Evolutionary conservation across 1,140 invertebrate species (phyloP), one percentile per base, ranked within the genome.

Genomic region (Aphidius ervi): DNA sequence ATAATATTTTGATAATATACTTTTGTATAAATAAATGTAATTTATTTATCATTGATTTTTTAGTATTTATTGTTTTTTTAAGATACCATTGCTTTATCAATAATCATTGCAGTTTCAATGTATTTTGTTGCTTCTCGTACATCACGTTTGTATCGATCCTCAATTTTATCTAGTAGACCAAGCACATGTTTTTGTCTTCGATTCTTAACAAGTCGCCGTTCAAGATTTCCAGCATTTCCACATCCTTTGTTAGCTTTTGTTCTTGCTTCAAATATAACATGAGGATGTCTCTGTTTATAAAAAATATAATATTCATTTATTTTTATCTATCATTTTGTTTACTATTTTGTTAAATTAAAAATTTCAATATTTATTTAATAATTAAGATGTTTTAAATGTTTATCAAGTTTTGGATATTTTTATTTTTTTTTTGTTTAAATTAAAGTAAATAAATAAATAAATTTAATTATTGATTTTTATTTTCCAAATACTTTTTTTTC

Each of bases 231-330:
- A 31, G 85, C 87, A 80, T 93, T 94, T 59, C 90, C 93, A 72
- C 93, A 95, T 47, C 91, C 91, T 78, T 93, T 92, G 79, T 92
- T 91, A 59, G 87, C 85, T 78, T 92, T 92, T 42, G 88, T 88
- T 66, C 90, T 86, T 64, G 92, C 92, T 78, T 95, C 92, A 84
- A 95, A 96, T 77, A 97, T 94, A 73, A 97, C 90, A 85, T 97
- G 94, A 71, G 93, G 94, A 87, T 96, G 93, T 81, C 94, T 93
- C 87, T 93, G 89, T 88, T 93, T 86, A 84, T 88, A 84, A 84
- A 86, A 83, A 86, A 74, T 48, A 81, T 75, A 31, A 77, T 80
- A 71, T 78, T 78, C 73, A 74, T 75, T 58, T 53, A 65, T 64
- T 60, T 63, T 56, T 43, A 49, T 43, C 43, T 58, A 59, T 57